These are phyloP conservation scores for Plectus sambesii DNA, from an alignment of 1,140 invertebrate species.

Conservation along the genomic window DNA sequence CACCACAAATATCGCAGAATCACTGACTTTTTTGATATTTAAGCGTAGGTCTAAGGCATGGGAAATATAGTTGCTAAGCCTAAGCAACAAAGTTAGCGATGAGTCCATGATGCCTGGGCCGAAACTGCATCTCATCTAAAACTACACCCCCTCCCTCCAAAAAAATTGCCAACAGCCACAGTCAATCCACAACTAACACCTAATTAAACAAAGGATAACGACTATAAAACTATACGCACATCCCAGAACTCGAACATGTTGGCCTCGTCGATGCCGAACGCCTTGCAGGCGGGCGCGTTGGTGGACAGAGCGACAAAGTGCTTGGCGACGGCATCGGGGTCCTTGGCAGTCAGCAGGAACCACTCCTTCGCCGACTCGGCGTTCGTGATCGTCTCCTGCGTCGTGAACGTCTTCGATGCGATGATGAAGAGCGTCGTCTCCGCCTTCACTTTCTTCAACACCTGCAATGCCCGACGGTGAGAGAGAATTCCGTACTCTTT, in stretches of 20 bases:
- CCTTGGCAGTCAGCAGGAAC: conserved; percentile 73
- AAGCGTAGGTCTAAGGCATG: too few species aligned
- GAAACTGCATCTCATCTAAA: too few species aligned
- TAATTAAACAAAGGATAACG: conserved; percentile 5
- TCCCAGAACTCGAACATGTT: conserved; percentile 99
- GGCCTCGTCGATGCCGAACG: conserved; percentile 71
- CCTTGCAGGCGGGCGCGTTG: conserved; percentile 56
- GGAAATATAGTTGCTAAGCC: too few species aligned
- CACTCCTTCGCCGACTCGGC: conserved; percentile 89
- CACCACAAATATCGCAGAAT: too few species aligned
- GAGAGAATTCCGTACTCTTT: too few species aligned
- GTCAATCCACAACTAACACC: too few species aligned
- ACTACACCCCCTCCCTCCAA: too few species aligned
- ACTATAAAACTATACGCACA: conserved; percentile 44
- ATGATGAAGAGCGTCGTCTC: conserved; percentile 95
- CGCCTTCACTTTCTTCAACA: conserved; percentile 74
- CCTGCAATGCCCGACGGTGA: too few species aligned
- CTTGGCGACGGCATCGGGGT: conserved; percentile 71
- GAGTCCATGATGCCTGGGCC: too few species aligned
- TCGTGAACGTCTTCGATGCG: conserved; percentile 97
- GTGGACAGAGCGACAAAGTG: conserved; percentile 98
- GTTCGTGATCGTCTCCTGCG: conserved; percentile 98
- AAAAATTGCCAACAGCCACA: too few species aligned
- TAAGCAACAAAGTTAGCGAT: too few species aligned
- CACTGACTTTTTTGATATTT: too few species aligned